Evolutionary conservation across 2,113 vertebrate species (phyloP).

Genomic region (Silurus asotus): DNA sequence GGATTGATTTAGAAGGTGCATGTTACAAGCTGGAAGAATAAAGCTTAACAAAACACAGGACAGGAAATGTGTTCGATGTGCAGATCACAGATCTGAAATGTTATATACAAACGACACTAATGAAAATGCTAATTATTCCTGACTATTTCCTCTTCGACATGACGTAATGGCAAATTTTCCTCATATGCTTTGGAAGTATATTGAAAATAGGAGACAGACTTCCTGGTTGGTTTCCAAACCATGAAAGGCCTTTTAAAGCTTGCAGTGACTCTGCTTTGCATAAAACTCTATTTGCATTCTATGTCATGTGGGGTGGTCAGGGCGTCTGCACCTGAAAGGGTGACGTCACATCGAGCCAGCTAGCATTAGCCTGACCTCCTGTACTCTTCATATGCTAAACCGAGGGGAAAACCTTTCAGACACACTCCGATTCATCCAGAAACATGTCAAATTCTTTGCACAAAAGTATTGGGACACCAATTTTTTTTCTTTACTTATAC

Average conservation of each 20-base stretch:
- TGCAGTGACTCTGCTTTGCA: constrained; percentile 10
- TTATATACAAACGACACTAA: neutral
- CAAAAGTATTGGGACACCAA: too few relatives aligned
- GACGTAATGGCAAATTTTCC: neutral
- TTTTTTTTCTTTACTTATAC: too few relatives aligned
- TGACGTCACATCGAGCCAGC: neutral
- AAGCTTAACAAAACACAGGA: neutral
- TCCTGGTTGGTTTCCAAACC: neutral
- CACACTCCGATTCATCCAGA: neutral
- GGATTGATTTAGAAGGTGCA: too few relatives aligned
- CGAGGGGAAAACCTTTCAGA: neutral
- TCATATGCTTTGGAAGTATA: neutral
- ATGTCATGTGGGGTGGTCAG: neutral
- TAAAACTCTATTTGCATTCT: constrained; percentile 21
- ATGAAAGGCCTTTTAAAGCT: neutral
- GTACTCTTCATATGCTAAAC: constrained; percentile 2
- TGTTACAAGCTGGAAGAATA: neutral
- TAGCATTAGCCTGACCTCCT: neutral
- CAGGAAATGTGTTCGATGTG: neutral
- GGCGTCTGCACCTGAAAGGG: neutral
- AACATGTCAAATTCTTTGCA: too few relatives aligned
- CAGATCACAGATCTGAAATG: neutral
- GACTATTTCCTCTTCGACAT: neutral
- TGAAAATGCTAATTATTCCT: neutral
- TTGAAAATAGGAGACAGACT: neutral